These are phyloP conservation scores for Theristicus caerulescens DNA, from an alignment of 2,113 vertebrate genomes.

Conservation along the genomic window DNA sequence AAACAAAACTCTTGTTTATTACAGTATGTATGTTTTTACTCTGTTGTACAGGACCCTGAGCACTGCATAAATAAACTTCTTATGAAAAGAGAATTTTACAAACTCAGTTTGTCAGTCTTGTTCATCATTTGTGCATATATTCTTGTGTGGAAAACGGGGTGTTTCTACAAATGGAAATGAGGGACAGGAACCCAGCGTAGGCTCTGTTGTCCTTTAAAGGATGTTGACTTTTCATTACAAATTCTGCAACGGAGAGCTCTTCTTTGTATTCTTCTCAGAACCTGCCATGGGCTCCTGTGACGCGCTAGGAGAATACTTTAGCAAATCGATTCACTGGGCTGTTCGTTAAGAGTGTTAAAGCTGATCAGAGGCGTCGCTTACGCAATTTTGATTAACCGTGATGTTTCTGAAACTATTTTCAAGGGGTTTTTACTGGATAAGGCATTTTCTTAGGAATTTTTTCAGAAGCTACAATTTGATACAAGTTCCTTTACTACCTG, in stretches of 20 bases:
- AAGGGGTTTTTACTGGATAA: neutral
- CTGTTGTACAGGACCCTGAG: slow-evolving; percentile 45
- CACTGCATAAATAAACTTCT: slow-evolving; percentile 64
- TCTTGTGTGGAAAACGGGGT: neutral
- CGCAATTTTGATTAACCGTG: neutral
- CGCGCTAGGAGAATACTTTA: neutral
- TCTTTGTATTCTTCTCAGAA: neutral
- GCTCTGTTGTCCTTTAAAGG: neutral
- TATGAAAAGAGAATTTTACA: slow-evolving; percentile 32
- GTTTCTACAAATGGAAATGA: neutral
- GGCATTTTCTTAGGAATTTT: neutral
- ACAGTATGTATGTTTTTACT: slow-evolving; percentile 40
- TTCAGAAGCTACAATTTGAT: neutral
- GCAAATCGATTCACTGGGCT: neutral
- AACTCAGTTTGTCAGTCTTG: neutral
- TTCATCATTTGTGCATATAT: neutral
- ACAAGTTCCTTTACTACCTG: neutral
- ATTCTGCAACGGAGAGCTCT: neutral
- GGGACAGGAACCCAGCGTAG: neutral
- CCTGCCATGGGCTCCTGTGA: neutral
- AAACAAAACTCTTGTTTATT: slow-evolving; percentile 3
- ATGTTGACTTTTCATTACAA: neutral
- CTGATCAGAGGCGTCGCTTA: neutral
- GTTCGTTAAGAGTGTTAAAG: neutral
- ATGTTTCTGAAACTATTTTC: neutral